Conservation (phyloP, 2,888 invertebrate genomes). For the Caenorhabditis sp. region DNA sequence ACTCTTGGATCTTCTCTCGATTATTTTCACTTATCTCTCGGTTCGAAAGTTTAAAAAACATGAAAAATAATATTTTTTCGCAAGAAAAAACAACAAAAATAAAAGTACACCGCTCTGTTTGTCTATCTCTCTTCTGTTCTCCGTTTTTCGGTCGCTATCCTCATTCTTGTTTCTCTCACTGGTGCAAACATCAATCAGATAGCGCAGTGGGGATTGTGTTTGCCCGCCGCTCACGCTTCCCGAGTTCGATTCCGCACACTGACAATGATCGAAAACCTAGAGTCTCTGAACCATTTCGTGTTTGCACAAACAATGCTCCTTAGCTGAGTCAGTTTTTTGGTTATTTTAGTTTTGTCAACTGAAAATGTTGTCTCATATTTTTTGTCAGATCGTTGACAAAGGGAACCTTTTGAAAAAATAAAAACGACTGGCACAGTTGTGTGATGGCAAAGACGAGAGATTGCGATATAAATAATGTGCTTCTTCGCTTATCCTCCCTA, state of each 20-base stretch:
- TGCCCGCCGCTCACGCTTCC: neutral
- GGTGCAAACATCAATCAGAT: neutral
- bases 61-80: too few relatives aligned
- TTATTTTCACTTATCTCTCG: too few relatives aligned
- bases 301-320: slow-evolving; percentile 11
- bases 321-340: neutral
- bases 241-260: neutral
- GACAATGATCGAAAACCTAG: slow-evolving; percentile 10
- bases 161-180: too few relatives aligned
- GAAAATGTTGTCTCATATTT: too few relatives aligned
- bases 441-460: neutral
- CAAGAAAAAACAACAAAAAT: too few relatives aligned
- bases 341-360: neutral
- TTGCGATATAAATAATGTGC: neutral
- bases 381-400: too few relatives aligned
- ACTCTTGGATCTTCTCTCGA: too few relatives aligned
- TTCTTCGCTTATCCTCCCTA: neutral
- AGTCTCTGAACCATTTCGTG: slow-evolving; percentile 12
- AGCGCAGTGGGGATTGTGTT: neutral
- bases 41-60: too few relatives aligned
- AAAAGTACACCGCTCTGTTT: neutral
- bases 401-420: neutral
- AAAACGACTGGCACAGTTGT: neutral
- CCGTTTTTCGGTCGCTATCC: neutral
- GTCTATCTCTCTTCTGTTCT: neutral